Percentiles rank a stretch among this genome's conserved stretches.
Evolutionary conservation across 2,113 vertebrate genomes (phyloP).

Genomic region (Thunnus maccoyii): DNA sequence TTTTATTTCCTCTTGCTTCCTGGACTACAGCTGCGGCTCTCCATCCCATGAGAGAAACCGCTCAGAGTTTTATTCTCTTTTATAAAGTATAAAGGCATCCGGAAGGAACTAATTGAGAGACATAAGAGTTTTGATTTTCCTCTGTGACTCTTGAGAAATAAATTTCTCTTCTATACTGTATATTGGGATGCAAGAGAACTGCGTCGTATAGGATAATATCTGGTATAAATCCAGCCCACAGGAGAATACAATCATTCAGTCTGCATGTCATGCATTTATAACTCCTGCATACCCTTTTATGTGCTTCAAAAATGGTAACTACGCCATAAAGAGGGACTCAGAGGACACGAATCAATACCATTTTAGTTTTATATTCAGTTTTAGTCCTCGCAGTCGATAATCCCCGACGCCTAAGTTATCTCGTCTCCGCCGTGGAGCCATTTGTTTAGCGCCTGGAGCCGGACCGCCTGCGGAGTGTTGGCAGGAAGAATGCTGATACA

Average conservation of each 20-base stretch:
- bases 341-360: conserved; percentile 51
- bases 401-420: conserved; percentile 54
- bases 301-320: conserved; percentile 53
- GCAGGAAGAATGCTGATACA: conserved; percentile 50
- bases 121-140: background rate
- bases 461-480: conserved; percentile 30
- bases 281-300: conserved; percentile 33
- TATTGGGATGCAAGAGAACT: background rate
- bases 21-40: background rate
- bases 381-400: conserved; percentile 50
- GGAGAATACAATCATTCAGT: conserved; percentile 19
- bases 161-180: background rate
- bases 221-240: conserved; percentile 1
- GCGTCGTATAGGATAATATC: conserved; percentile 4
- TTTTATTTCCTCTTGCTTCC: background rate
- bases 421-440: conserved; percentile 49
- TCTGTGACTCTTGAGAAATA: conserved; percentile 1
- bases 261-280: conserved; percentile 35
- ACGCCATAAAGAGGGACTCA: conserved; percentile 43
- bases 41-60: background rate
- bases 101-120: background rate
- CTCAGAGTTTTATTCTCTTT: conserved; percentile 8
- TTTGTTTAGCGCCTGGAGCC: conserved; percentile 48
- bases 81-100: background rate
- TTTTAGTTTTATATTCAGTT: conserved; percentile 65